Evolutionary conservation across 2,113 vertebrate genomes (phyloP), one percentile per base, ranked within the genome.

Genomic region (Campylorhamphus procurvoides): DNA sequence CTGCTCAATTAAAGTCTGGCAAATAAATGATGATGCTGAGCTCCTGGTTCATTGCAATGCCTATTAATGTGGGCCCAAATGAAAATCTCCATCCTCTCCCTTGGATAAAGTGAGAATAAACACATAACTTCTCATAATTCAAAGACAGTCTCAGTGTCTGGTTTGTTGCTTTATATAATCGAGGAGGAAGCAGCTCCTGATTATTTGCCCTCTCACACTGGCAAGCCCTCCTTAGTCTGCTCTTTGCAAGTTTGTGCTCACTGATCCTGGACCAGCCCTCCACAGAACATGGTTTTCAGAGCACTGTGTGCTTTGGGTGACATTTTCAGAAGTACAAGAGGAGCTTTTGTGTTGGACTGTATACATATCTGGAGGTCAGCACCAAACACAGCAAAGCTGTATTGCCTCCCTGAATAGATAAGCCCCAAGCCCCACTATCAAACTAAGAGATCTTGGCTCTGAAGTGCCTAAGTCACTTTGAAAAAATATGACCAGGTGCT

Each of bases 301-400:
- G 58, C 81, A 72, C 73, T 94, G 53, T 92, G 73, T 93, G 85
- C 50, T 93, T 92, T 90, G 73, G 83, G 37, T 96, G 90, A 78
- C 85, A 93, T 95, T 96, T 95, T 88, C 85, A 92, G 86, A 42
- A 68, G 56, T 44, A 95, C 82, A 95, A 95, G 71, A 78, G 76
- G 14, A 95, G 88, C 84, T 94, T 96, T 94, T 97, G 79, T 95
- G 47, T 53, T 47, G 23, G 29, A 12, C 73, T 92, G 49, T 87
- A 87, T 87, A 85, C 81, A 79, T 91, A 93, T 73, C 52, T 4
- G 64, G 86, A 94, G 69, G 91, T 94, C 86, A 92, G 94, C 60
- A 84, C 59, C 5, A 18, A 95, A 67, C 35, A 72, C 62, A 93
- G 23, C 25, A 49, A 94, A 92, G 58, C 16, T 2, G 55, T 62